Conservation (phyloP, 2,113 vertebrate species). For the Malurus alboscapulatus region DNA sequence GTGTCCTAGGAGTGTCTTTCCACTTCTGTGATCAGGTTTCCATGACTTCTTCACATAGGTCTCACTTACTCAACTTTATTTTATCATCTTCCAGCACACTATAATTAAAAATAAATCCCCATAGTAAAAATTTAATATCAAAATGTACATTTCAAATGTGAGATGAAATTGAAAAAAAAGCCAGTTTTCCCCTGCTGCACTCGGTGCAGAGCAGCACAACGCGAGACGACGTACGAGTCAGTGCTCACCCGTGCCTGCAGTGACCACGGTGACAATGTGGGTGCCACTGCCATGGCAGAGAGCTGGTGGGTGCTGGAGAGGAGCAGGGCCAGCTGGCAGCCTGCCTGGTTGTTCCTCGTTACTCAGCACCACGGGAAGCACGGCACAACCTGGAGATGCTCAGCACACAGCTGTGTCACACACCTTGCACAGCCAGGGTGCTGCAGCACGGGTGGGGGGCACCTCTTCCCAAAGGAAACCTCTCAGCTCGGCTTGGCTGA, state of each 20-base stretch:
- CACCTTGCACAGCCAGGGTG: neutral
- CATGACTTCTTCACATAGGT: slow-evolving; percentile 52
- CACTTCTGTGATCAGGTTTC: slow-evolving; percentile 33
- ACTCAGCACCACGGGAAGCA: neutral
- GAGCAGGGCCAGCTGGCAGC: neutral
- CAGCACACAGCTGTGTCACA: neutral
- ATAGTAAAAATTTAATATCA: slow-evolving; percentile 49
- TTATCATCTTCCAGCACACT: slow-evolving; percentile 39
- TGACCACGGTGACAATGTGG: neutral
- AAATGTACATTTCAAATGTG: slow-evolving; percentile 34
- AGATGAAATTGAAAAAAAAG: slow-evolving; percentile 6
- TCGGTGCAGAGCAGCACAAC: rapidly evolving
- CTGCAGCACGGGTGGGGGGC: neutral
- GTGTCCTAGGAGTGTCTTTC: slow-evolving; percentile 48
- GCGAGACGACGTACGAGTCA: neutral
- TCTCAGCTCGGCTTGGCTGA: neutral
- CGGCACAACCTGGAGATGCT: neutral
- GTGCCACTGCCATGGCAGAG: rapidly evolving
- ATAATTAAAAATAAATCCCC: slow-evolving; percentile 67
- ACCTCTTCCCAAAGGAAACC: neutral
- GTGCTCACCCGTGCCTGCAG: rapidly evolving
- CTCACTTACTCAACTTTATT: slow-evolving; percentile 53
- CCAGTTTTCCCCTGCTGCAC: neutral
- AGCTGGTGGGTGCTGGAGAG: neutral
- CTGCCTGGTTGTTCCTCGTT: neutral